Evolutionary conservation across 2,113 vertebrate species (phyloP).

Genomic region (Brachyhypopomus gauderio): DNA sequence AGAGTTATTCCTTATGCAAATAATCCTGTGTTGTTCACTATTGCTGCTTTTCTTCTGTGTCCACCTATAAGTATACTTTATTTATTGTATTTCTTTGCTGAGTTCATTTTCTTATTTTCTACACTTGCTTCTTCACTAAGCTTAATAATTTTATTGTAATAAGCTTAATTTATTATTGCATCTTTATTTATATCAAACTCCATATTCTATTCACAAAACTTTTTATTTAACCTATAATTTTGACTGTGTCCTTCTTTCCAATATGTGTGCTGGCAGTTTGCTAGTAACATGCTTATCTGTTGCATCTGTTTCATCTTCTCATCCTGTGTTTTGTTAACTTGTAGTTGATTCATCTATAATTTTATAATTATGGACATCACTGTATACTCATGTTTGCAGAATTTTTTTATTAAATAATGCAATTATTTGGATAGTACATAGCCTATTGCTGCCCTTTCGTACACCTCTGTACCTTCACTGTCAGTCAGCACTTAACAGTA

Average conservation of each 20-base stretch:
- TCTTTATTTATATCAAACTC: conserved; percentile 1
- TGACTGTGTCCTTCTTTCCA: conserved; percentile 33
- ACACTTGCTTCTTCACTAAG: neutral
- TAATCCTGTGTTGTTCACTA: neutral
- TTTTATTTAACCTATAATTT: too few species aligned
- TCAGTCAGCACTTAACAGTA: neutral
- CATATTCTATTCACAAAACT: neutral
- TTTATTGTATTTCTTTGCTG: neutral
- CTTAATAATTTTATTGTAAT: conserved; percentile 41
- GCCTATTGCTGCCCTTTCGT: neutral
- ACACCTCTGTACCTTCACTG: neutral
- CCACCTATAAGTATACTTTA: conserved; percentile 2
- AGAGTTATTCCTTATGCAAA: neutral
- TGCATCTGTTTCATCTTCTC: conserved; percentile 1
- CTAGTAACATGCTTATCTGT: conserved; percentile 2
- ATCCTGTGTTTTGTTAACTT: neutral
- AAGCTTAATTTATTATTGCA: too few species aligned
- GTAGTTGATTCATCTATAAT: too few species aligned
- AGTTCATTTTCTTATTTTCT: neutral
- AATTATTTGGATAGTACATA: neutral
- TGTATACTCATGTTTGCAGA: too few species aligned
- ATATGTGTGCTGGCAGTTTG: conserved; percentile 23
- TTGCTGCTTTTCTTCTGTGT: conserved; percentile 17
- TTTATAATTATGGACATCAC: too few species aligned
- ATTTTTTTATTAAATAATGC: too few species aligned